Conservation (phyloP, 2,113 vertebrate genomes). For the Meles meles region DNA sequence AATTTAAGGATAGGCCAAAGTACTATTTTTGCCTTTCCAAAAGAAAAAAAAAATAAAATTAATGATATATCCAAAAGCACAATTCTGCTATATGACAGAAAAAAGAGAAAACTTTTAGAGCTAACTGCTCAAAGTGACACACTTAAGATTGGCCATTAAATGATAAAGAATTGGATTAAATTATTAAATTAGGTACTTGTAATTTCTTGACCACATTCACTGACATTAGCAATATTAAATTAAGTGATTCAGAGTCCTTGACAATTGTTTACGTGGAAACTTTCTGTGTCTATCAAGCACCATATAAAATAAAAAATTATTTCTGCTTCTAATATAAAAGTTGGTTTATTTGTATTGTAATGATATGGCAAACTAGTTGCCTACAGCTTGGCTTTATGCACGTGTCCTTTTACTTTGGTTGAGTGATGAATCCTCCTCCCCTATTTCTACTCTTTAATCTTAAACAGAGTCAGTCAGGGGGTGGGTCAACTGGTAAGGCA, state of each 20-base stretch:
- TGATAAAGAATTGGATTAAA: not conserved
- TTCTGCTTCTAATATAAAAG: not conserved
- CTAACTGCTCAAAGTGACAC: not conserved
- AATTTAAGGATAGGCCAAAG: not conserved
- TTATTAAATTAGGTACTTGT: not conserved
- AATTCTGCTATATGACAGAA: not conserved
- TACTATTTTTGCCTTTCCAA: not conserved
- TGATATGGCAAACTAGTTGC: not conserved
- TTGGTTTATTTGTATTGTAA: not conserved
- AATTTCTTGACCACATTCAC: not conserved
- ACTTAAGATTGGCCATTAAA: not conserved
- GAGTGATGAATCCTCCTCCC: not conserved
- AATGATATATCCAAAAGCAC: not conserved
- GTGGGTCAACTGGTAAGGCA: not conserved
- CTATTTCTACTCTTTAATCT: not conserved
- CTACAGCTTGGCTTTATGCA: not conserved
- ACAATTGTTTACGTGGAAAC: not conserved
- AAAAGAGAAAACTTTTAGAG: not conserved
- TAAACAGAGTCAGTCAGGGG: not conserved
- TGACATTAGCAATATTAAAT: not conserved
- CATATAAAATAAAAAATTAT: not conserved
- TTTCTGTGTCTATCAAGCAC: not conserved
- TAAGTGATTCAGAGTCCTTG: not conserved
- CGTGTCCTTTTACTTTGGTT: not conserved
- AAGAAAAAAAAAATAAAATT: not conserved